Evolutionary conservation across 1,140 invertebrate species (phyloP), one percentile per base, ranked within the genome.

Genomic region (Macrobrachium nipponense): DNA sequence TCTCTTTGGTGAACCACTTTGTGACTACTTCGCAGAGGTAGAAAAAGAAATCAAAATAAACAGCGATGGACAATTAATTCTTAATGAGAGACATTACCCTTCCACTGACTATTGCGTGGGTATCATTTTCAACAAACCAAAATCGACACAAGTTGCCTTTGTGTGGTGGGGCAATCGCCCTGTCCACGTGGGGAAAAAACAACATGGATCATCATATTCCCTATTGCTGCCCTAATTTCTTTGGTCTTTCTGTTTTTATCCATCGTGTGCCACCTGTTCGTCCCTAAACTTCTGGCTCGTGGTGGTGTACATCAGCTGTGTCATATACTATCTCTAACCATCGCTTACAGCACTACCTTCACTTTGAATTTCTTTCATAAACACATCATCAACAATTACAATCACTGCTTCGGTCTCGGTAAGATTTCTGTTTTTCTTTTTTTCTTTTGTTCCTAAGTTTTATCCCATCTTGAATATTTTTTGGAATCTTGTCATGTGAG

Each of bases 31-130:
- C 44, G 43, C 64, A 60, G 0, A n/a, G 10, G 15, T 8, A 11
- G 44, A 58, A 2, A 20, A 59, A 17, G 44, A 79, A 3, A 7
- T 64, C 62, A 18, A 0, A 5, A 12, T 85, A 11, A 23, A 78
- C 23, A 58, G 15, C 7, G 59, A 8, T 12, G 82, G 82, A 11
- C 8, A 70, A 18, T 15, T 79, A 6, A 12, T 12, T 8, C 58
- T 59, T 7, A n/a, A 23, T 6, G 14, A 43, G 15, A 36, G 17
- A n/a, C 10, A 1, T 43, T 61, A 78, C 6, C 18, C 82, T 7
- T 20, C 82, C 0, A 70, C 12, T 68, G 76, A 85, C 12, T 85
- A 85, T 51, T 85, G 82, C 43, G 36, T 78, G 5, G 82, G 79
- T 36, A 70, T 20, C 20, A 78, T 70, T 15, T 59, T 17, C 36